Evolutionary conservation across 1,140 invertebrate species (phyloP).

Genomic region (Drosophila setifemur): DNA sequence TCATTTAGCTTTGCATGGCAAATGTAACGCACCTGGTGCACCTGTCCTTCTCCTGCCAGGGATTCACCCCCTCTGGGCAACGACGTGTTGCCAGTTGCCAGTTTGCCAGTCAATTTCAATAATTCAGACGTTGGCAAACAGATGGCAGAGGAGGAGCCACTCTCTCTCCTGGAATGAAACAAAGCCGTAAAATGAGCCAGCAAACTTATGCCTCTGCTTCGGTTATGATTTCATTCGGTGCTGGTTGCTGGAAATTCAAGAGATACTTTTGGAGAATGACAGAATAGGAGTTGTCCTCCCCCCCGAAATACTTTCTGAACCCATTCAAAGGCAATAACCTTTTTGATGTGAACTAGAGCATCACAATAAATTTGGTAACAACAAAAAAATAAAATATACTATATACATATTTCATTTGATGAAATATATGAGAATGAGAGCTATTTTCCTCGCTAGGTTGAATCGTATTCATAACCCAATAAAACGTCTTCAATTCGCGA

Average conservation of each 20-base stretch:
- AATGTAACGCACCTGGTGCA: conserved; percentile 60
- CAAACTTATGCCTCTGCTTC: conserved; percentile 35
- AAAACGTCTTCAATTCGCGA: conserved; percentile 20
- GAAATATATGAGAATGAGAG: neutral
- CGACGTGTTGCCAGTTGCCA: conserved; percentile 34
- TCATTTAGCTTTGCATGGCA: conserved; percentile 67
- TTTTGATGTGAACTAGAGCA: neutral
- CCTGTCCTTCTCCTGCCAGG: conserved; percentile 1
- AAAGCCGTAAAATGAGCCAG: conserved; percentile 54
- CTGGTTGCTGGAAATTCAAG: conserved; percentile 2
- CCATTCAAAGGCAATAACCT: neutral
- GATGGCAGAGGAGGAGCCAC: neutral
- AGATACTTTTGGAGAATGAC: too few relatives aligned
- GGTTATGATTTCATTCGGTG: conserved; percentile 29
- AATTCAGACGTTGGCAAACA: conserved; percentile 40
- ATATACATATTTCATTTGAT: neutral
- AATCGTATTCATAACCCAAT: conserved; percentile 8
- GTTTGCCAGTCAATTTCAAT: conserved; percentile 50
- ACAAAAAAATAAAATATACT: too few relatives aligned
- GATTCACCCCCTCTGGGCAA: neutral
- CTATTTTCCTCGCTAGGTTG: neutral
- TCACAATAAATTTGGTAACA: neutral
- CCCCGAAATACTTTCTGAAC: too few relatives aligned
- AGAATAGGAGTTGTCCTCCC: too few relatives aligned
- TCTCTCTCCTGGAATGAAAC: conserved; percentile 34